Percentiles rank a stretch among this genome's conserved stretches.
phyloP scores from a whole-genome alignment of 2,113 vertebrate species.

The Progne subis region DNA sequence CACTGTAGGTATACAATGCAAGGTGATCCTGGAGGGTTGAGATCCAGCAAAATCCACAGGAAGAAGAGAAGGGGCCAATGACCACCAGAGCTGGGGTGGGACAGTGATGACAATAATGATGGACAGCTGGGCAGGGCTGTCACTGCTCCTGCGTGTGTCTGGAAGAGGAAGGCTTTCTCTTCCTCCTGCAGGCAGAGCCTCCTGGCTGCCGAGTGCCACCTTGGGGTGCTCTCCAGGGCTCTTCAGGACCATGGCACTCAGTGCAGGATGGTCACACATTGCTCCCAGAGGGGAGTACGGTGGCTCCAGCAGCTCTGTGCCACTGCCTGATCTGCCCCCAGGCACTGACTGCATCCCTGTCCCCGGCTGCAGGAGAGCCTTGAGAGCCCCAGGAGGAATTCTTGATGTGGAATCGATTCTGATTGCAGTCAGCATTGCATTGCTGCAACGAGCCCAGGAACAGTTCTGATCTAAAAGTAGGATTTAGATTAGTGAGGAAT shows the following conservation, averaged over 20 bases:
- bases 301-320: not conserved
- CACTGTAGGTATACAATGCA: not conserved
- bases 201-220: not conserved
- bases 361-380: not conserved
- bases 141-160: fast-evolving
- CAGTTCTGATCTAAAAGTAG: not conserved
- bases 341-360: not conserved
- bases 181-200: not conserved
- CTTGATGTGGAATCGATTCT: not conserved
- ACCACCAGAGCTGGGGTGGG: fast-evolving
- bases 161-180: not conserved
- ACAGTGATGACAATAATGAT: not conserved
- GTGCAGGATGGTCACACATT: fast-evolving
- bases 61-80: not conserved
- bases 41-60: not conserved
- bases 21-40: fast-evolving
- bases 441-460: not conserved
- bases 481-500: not conserved
- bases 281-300: fast-evolving
- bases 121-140: not conserved
- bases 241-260: not conserved
- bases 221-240: not conserved
- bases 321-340: fast-evolving
- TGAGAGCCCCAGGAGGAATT: not conserved
- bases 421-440: not conserved